phyloP scores from a whole-genome alignment of 2,888 invertebrate species.

The Drosophila phalerata region DNA sequence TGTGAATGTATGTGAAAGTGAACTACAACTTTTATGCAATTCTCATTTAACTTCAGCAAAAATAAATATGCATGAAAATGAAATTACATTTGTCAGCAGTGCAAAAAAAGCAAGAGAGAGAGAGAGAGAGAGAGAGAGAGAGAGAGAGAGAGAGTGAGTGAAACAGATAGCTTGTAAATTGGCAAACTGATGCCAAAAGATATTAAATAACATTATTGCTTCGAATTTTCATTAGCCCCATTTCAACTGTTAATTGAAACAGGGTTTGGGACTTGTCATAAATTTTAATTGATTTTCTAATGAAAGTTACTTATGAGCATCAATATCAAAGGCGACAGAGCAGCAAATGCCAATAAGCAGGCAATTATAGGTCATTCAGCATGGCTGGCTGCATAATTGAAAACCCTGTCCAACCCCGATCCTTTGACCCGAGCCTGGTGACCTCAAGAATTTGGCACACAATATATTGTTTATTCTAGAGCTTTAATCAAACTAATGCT shows the following conservation, averaged over 20 bases:
- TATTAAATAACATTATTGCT: constrained; percentile 38
- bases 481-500: constrained; percentile 2
- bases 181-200: constrained; percentile 7
- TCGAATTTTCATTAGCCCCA: constrained; percentile 18
- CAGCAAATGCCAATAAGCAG: constrained; percentile 15
- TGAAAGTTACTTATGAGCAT: constrained; percentile 10
- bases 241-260: constrained; percentile 14
- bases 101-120: background rate
- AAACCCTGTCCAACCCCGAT: background rate
- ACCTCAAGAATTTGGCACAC: constrained; percentile 11
- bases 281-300: constrained; percentile 39
- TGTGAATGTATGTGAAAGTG: constrained; percentile 11
- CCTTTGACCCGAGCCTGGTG: background rate
- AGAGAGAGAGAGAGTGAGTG: background rate
- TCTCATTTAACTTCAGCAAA: constrained; percentile 58
- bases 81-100: constrained; percentile 47
- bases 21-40: constrained; percentile 57
- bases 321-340: constrained; percentile 26
- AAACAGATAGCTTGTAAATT: background rate
- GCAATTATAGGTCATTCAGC: constrained; percentile 24
- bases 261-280: constrained; percentile 11
- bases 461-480: constrained; percentile 2
- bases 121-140: background rate
- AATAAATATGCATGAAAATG: constrained; percentile 60
- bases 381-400: constrained; percentile 22